Base-by-base conservation (phyloP, 2,797 vertebrate species). In the Acrossocheilus fasciatus region DNA sequence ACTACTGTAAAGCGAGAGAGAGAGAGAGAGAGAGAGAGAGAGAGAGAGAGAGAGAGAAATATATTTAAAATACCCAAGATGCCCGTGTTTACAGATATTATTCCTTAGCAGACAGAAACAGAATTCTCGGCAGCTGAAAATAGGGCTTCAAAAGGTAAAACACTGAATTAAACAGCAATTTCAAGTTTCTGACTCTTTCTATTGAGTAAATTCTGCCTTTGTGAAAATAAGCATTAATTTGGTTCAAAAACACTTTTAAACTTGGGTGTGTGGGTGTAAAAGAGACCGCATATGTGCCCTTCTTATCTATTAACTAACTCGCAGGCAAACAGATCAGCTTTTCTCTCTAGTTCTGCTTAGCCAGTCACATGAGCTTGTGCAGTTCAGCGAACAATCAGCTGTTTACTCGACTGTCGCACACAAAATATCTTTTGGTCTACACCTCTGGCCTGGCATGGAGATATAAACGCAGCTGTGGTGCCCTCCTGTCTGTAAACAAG, bases 361-460 rank as follows among this genome's bases (percentile, higher is more conserved):
- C 2, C 45, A 57, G 68, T 81, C 83, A 88, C 52, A 54, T 86
- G 83, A 86, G 62, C 72, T 82, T 72, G 20, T 41, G 72, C 54
- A 64, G 78, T 86, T 86, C 84, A 64, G 10, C 30, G 43, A 86
- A 66, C 57, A 82, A 86, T 84, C 81, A 77, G 52, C 78, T 76
- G 84, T 84, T 80, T 81, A 84, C 75, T 84, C 2, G 50, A 79
- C 57, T 45, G 76, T 66, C 57, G 39, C 6, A 6, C 72, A 64
- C 36, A 73, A 83, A 66, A 43, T 26, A 74, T 52, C 39, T 23
- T n/a, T 12, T 26, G 30, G 30, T 81, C 69, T 54, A 47, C 80
- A 88, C 68, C 74, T 75, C 84, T 64, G 39, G 50, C 47, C 73
- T 54, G 52, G 62, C 64, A 36, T 81, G 34, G 84, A 86, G 70